Conservation (phyloP, 2,888 invertebrate genomes). For the Epistrophe grossulariae region DNA sequence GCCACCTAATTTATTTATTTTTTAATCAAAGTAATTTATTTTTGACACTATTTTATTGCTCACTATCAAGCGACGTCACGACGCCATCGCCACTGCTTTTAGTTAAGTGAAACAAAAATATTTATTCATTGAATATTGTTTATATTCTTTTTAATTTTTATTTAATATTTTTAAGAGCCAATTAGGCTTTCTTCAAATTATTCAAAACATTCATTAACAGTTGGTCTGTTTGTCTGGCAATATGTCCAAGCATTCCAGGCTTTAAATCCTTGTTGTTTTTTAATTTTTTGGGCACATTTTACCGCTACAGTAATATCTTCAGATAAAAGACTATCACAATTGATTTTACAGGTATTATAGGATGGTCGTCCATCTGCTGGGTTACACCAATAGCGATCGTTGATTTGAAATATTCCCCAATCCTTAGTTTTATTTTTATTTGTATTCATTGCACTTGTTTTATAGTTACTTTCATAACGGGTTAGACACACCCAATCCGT, state of each 20-base stretch:
- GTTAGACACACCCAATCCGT: conserved; percentile 81
- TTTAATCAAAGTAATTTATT: no score
- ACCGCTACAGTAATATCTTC: conserved; percentile 81
- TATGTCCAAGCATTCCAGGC: conserved; percentile 79
- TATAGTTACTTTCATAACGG: conserved; percentile 82
- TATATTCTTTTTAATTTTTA: no score
- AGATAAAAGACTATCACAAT: conserved; percentile 80
- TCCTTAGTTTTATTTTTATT: conserved; percentile 85
- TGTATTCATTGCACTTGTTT: conserved; percentile 84
- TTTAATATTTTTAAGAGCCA: not conserved
- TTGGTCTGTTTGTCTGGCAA: not conserved
- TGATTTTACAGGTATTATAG: conserved; percentile 81
- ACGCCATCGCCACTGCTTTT: no score
- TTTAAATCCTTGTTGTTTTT: conserved; percentile 81
- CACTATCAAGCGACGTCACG: no score
- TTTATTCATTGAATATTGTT: no score
- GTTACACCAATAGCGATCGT: conserved; percentile 82
- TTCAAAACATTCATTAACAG: not conserved
- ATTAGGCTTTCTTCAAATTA: not conserved
- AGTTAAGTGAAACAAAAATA: no score
- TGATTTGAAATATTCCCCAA: conserved; percentile 83
- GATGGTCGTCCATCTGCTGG: conserved; percentile 78
- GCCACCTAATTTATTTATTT: no score
- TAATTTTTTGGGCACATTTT: conserved; percentile 80
- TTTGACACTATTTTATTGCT: no score